Evolutionary conservation across 2,113 vertebrate genomes (phyloP).

Genomic region (Catharus minimus): DNA sequence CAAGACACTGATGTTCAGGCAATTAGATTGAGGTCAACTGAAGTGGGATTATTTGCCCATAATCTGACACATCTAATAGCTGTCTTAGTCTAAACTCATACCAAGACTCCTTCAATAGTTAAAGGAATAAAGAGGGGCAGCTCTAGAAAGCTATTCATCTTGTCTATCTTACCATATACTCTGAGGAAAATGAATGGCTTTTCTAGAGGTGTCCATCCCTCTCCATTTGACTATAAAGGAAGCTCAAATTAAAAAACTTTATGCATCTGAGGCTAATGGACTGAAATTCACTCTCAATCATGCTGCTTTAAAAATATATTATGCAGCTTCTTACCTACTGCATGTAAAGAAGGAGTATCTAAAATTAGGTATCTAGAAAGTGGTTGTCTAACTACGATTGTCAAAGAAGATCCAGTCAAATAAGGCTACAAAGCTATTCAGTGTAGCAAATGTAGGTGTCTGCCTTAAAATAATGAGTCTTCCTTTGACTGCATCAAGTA

Average conservation of each 20-base stretch:
- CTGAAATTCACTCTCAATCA: not conserved
- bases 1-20: not conserved
- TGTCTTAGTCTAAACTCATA: not conserved
- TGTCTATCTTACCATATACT: not conserved
- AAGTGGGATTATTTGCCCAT: not conserved
- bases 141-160: not conserved
- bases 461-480: not conserved
- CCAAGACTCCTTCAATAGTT: not conserved
- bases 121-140: not conserved
- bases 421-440: constrained; percentile 21
- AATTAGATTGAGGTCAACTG: not conserved
- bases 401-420: constrained; percentile 10
- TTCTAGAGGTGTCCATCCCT: not conserved
- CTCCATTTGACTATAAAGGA: not conserved
- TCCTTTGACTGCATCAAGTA: not conserved
- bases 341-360: not conserved
- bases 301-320: not conserved
- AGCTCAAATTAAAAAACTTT: not conserved
- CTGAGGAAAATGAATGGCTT: not conserved
- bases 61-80: not conserved
- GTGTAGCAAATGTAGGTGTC: not conserved
- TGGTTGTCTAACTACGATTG: not conserved
- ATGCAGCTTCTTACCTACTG: not conserved
- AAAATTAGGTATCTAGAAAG: constrained; percentile 21
- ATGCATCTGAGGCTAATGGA: not conserved